phyloP scores from a whole-genome alignment of 2,797 vertebrate species.

The Cichlasoma orientale region DNA sequence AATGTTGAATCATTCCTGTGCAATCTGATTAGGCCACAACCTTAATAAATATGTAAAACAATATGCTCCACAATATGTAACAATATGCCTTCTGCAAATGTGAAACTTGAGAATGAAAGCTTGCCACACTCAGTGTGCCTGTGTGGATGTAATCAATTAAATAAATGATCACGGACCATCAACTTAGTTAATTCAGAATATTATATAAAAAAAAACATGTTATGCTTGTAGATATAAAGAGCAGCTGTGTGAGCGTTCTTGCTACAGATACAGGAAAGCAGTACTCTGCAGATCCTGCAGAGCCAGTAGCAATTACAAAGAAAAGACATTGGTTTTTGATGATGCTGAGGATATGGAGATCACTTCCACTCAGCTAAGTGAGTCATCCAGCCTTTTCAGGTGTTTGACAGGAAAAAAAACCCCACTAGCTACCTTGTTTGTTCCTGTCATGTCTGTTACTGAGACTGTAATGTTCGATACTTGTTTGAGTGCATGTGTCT shows the following conservation, averaged over 20 bases:
- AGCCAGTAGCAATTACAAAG: conserved; percentile 43
- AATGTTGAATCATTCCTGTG: background rate
- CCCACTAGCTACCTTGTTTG: conserved; percentile 60
- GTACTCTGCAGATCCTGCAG: conserved; percentile 26
- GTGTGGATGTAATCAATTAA: background rate
- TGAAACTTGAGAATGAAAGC: background rate
- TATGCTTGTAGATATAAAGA: conserved; percentile 5
- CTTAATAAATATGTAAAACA: background rate
- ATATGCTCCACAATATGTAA: background rate
- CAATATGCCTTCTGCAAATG: background rate
- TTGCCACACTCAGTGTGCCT: background rate
- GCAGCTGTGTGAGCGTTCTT: conserved; percentile 25
- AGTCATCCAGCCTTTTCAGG: conserved; percentile 55
- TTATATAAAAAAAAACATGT: background rate
- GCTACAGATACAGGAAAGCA: conserved; percentile 4
- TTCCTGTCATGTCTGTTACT: conserved; percentile 69
- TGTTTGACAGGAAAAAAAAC: conserved; percentile 37
- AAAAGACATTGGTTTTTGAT: conserved; percentile 25
- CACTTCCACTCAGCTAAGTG: conserved; percentile 38
- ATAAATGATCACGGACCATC: conserved; percentile 7
- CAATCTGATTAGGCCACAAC: background rate
- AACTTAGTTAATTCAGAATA: background rate
- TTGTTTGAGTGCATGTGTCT: background rate
- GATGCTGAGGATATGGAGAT: conserved; percentile 45
- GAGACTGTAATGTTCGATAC: conserved; percentile 45